These are phyloP conservation scores for Drosophila ustulata DNA, from an alignment of 2,888 invertebrate species.

Conservation along the genomic window DNA sequence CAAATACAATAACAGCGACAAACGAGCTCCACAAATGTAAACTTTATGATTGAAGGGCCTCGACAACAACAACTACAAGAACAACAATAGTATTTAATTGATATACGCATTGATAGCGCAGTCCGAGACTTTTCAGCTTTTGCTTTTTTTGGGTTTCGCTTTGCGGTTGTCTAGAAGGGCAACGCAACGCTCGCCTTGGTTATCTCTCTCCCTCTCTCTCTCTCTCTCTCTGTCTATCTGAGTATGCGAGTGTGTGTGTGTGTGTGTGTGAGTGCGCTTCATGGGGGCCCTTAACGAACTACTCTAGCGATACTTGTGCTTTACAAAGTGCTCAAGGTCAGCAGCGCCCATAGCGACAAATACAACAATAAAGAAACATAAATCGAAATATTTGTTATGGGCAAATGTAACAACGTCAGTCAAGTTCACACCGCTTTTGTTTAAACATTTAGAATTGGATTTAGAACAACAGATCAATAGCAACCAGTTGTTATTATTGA, in stretches of 20 bases:
- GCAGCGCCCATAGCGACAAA: conserved; percentile 27
- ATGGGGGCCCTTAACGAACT: conserved; percentile 56
- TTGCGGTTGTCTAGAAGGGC: conserved; percentile 51
- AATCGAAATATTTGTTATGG: conserved; percentile 28
- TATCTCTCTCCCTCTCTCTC: not conserved
- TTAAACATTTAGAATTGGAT: conserved; percentile 15
- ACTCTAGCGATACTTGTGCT: conserved; percentile 42
- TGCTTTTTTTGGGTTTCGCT: conserved; percentile 28
- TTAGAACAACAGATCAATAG: conserved; percentile 6
- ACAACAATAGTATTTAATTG: conserved; percentile 62
- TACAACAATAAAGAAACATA: conserved; percentile 13
- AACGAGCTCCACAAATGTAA: conserved; percentile 55
- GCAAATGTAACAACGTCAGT: conserved; percentile 41
- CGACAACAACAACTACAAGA: conserved; percentile 37
- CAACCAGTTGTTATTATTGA: not conserved
- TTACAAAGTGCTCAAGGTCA: conserved; percentile 48
- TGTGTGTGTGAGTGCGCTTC: conserved; percentile 36
- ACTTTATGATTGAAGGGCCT: conserved; percentile 61
- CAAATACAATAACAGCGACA: conserved; percentile 17
- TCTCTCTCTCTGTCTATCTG: not conserved
- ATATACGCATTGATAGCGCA: conserved; percentile 73
- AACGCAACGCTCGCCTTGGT: conserved; percentile 54
- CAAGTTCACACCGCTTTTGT: conserved; percentile 13
- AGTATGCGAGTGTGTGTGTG: not conserved
- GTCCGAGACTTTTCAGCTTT: conserved; percentile 34